Percentiles rank a stretch among this genome's conserved stretches.
These are phyloP conservation scores for Puffinus mauretanicus DNA, from an alignment of 2,113 vertebrate genomes.

Conservation along the genomic window DNA sequence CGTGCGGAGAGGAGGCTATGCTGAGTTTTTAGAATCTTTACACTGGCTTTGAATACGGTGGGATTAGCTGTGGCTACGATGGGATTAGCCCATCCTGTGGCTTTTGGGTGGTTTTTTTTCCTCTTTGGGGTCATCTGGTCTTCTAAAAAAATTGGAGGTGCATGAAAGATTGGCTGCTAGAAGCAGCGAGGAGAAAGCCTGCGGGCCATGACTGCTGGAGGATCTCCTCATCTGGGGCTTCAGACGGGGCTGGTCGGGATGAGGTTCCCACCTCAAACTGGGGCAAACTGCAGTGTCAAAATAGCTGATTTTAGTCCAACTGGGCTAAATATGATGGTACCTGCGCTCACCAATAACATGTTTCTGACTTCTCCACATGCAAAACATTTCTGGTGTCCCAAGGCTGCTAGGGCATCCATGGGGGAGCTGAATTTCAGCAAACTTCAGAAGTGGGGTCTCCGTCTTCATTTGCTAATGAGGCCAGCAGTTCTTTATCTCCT, in stretches of 20 bases:
- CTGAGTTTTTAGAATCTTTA: not conserved
- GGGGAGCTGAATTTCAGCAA: not conserved
- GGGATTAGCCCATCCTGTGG: not conserved
- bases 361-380: not conserved
- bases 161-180: not conserved
- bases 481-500: not conserved
- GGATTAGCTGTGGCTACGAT: not conserved
- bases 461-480: not conserved
- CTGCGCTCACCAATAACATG: accelerated
- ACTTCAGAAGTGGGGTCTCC: not conserved
- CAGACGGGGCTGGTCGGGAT: not conserved
- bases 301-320: not conserved
- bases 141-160: not conserved
- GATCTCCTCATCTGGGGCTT: not conserved
- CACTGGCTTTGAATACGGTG: accelerated
- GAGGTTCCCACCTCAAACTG: not conserved
- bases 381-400: not conserved
- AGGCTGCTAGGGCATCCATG: not conserved
- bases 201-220: accelerated
- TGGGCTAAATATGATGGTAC: not conserved
- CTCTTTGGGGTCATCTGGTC: not conserved
- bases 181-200: not conserved
- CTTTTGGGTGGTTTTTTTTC: not conserved
- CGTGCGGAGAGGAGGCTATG: not conserved
- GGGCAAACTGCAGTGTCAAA: not conserved